Percentiles rank a stretch among this genome's conserved stretches.
Evolutionary conservation across 2,113 vertebrate species (phyloP).

Genomic region (Cottus gobio): DNA sequence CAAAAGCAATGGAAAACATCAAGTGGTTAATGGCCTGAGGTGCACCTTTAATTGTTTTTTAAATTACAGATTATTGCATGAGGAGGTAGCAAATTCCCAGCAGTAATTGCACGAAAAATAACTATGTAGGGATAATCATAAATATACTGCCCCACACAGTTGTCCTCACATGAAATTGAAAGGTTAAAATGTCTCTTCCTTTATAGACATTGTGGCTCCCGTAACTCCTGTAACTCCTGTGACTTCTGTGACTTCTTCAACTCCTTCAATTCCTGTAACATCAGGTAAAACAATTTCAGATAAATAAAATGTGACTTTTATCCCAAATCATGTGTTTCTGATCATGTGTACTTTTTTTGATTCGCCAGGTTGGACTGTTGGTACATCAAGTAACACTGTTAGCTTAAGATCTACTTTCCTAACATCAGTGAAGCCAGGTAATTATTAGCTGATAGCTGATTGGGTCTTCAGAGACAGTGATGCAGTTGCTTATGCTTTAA

Average conservation of each 20-base stretch:
- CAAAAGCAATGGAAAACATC: too few species aligned
- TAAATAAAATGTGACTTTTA: neutral
- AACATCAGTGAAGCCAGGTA: constrained; percentile 7
- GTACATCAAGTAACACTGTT: neutral
- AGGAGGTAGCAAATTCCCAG: too few species aligned
- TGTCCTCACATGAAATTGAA: neutral
- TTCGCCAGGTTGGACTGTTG: neutral
- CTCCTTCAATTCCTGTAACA: neutral
- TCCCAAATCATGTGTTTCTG: neutral
- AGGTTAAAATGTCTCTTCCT: neutral
- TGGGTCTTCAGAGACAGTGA: neutral
- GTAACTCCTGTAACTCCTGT: too few species aligned
- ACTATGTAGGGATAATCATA: too few species aligned
- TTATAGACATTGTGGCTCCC: neutral
- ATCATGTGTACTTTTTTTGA: neutral
- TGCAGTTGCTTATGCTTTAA: neutral
- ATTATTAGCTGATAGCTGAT: neutral
- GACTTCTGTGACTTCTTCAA: neutral
- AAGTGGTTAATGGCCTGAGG: too few species aligned
- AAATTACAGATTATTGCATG: too few species aligned
- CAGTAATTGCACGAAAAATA: too few species aligned
- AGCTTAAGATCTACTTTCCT: neutral
- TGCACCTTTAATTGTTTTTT: too few species aligned
- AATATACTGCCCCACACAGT: too few species aligned
- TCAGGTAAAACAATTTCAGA: neutral